Base-by-base conservation (phyloP, 2,113 vertebrate species). In the Malurus cyaneus region DNA sequence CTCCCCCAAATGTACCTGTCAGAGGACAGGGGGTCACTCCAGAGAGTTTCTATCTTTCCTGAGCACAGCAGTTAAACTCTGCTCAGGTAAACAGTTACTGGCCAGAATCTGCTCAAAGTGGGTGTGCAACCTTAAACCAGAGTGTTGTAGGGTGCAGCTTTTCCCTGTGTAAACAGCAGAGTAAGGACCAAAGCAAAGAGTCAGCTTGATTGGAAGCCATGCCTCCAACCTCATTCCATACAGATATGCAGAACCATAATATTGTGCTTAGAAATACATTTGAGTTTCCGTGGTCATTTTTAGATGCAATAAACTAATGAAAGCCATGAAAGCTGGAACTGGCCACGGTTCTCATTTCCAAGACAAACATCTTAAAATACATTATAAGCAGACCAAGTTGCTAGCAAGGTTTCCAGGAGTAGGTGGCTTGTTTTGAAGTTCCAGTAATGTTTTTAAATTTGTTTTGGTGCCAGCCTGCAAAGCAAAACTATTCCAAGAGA, bases 281-380 rank as follows among this genome's bases (percentile, higher is more conserved):
- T 67, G 86, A 79, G 61, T 90, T 95, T 96, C 77, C 0, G 3
- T 73, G 87, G 94, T 70, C 78, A 86, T 96, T 96, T 97, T 96
- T 92, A 95, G 88, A 70, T 74, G 72, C 26, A 86, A 70, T 90
- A 93, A 96, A 95, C 60, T 93, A 86, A 88, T 49, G 82, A 92
- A 19, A 78, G 56, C 36, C 76, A 92, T 16, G 61, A 90, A 94
- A 90, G 28, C 36, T 97, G 95, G 95, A 94, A 71, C 65, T 0
- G 0, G n/a, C 25, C 65, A 69, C 60, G 50, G 21, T 57, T 86
- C 9, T 1, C 41, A 11, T 53, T 93, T 96, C 96, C 95, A 97
- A 95, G 61, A 92, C 60, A 96, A 97, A 96, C 82, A 93, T 78
- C 93, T 95, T 84, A 74, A 96, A 96, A 96, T 96, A 95, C 47